Percentiles rank a stretch among this genome's conserved stretches.
Evolutionary conservation across 2,888 invertebrate species (phyloP).

Genomic region (Abrostola triplasia): DNA sequence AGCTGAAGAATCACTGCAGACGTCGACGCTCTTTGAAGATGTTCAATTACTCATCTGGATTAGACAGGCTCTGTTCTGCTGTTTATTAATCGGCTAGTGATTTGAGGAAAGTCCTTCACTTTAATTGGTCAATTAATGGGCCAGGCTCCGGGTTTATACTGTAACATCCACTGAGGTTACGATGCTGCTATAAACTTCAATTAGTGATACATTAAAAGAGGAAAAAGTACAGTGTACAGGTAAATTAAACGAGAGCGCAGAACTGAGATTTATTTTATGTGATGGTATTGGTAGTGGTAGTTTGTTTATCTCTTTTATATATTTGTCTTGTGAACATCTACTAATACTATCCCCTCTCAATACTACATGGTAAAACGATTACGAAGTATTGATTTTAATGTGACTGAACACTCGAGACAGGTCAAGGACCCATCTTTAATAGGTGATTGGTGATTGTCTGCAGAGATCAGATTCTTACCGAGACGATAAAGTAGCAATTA

Average conservation of each 20-base stretch:
- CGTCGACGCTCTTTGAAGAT: conserved; percentile 32
- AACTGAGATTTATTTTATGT: conserved; percentile 1
- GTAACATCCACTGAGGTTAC: conserved; percentile 3
- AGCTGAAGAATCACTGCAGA: conserved; percentile 43
- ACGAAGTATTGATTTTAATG: too few species aligned
- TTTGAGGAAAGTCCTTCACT: conserved; percentile 1
- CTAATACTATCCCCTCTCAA: neutral
- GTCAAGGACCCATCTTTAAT: too few species aligned
- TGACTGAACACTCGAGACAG: too few species aligned
- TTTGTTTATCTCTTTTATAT: neutral
- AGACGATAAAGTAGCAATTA: too few species aligned
- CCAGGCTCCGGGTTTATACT: neutral
- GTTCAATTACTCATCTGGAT: conserved; percentile 44
- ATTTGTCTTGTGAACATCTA: neutral
- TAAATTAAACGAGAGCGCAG: conserved; percentile 4
- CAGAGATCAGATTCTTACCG: too few species aligned
- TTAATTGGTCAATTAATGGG: conserved; percentile 7
- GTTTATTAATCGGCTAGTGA: conserved; percentile 16
- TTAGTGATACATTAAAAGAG: conserved; percentile 5
- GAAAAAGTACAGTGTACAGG: conserved; percentile 1
- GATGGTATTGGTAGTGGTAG: conserved; percentile 1
- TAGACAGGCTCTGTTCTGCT: conserved; percentile 22
- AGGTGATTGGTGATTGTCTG: too few species aligned
- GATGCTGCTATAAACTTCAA: conserved; percentile 5
- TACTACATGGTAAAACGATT: neutral